These are phyloP conservation scores for Delichon dasypus DNA, from an alignment of 2,797 vertebrate species.

Conservation along the genomic window DNA sequence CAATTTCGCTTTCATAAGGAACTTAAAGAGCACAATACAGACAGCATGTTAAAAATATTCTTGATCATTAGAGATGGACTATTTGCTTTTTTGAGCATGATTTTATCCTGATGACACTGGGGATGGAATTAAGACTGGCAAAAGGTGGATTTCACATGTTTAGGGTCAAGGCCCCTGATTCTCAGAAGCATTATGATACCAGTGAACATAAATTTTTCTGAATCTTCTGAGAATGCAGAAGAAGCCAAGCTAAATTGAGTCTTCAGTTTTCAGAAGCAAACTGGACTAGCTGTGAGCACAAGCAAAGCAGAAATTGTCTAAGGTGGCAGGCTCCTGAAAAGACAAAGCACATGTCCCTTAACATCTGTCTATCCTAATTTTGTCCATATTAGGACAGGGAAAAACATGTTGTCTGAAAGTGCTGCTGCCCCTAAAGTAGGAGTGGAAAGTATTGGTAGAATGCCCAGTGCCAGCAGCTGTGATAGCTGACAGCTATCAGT, in stretches of 20 bases:
- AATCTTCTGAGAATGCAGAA: background rate
- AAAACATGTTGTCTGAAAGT: conserved; percentile 39
- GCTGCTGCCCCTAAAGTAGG: conserved; percentile 23
- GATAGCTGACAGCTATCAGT: conserved; percentile 33
- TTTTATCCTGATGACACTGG: background rate
- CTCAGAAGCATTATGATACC: background rate
- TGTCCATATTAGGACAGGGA: conserved; percentile 35
- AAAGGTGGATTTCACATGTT: background rate
- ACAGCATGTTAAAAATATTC: background rate
- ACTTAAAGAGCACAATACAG: background rate
- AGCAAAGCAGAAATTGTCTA: background rate
- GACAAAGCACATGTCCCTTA: background rate
- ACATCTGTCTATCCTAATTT: background rate
- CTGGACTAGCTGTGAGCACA: background rate
- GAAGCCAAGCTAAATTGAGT: background rate
- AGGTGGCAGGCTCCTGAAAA: background rate
- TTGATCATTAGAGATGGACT: background rate
- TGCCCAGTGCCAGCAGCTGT: conserved; percentile 57
- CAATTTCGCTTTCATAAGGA: background rate
- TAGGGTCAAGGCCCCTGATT: background rate
- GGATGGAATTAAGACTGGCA: background rate
- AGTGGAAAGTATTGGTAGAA: conserved; percentile 60
- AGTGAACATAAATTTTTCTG: background rate
- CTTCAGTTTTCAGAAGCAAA: background rate
- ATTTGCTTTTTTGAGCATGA: background rate